A percentile compares a stretch with the other conserved stretches of the same genome.
Conservation (phyloP, 2,888 invertebrate species). For the Encarsia formosa region DNA sequence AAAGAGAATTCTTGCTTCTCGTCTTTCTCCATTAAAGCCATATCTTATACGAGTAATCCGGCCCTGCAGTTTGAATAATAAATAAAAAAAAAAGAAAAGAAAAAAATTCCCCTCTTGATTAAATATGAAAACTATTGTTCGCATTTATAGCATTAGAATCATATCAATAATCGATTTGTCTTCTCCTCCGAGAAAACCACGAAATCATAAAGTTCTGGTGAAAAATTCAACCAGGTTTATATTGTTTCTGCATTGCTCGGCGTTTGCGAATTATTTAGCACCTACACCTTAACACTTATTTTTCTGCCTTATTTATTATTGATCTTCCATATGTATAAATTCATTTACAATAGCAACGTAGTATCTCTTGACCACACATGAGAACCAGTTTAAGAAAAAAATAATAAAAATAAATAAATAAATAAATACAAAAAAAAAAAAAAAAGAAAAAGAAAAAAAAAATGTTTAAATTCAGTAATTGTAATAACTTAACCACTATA, state of each 20-base stretch:
- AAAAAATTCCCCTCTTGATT: too few relatives aligned
- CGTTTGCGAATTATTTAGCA: conserved; percentile 27
- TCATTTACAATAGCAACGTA: conserved; percentile 25
- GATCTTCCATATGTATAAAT: conserved; percentile 30
- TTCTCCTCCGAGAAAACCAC: conserved; percentile 19
- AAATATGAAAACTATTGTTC: conserved; percentile 26
- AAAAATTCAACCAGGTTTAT: conserved; percentile 19
- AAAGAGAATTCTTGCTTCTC: conserved; percentile 29
- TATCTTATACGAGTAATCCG: conserved; percentile 25
- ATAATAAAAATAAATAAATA: too few relatives aligned
- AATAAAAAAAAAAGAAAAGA: too few relatives aligned
- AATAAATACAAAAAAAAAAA: conserved; percentile 21
- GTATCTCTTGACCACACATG: conserved; percentile 26
- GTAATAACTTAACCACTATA: conserved; percentile 28
- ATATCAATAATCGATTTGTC: conserved; percentile 26
- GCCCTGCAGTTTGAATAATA: conserved; percentile 21
- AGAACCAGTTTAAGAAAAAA: too few relatives aligned
- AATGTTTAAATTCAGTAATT: conserved; percentile 27
- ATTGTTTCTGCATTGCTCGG: conserved; percentile 22
- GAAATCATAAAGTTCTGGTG: conserved; percentile 15
- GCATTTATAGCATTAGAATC: conserved; percentile 27
- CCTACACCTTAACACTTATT: conserved; percentile 20
- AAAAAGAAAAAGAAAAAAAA: conserved; percentile 20
- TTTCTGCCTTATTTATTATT: conserved; percentile 26
- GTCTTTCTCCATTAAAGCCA: conserved; percentile 29